phyloP scores from a whole-genome alignment of 2,888 invertebrate species.

The Priapulus caudatus region DNA sequence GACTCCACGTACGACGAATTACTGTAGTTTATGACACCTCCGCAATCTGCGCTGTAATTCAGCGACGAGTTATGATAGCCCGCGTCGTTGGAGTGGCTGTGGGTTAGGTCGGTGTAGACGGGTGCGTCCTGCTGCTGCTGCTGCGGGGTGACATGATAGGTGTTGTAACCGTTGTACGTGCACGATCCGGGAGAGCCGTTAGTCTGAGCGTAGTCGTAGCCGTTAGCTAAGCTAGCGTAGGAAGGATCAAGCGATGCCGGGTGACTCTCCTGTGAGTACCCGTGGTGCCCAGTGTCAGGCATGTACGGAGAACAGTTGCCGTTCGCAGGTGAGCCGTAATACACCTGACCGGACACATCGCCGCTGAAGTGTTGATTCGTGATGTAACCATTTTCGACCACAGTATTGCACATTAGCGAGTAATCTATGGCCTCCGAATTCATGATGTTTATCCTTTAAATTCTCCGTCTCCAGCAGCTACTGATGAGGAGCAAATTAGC shows the following conservation, averaged over 20 bases:
- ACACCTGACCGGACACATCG: background rate
- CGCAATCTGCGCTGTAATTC: background rate
- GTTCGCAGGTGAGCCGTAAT: background rate
- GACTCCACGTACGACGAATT: background rate
- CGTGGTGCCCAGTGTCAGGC: background rate
- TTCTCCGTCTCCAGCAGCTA: background rate
- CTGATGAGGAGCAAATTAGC: conserved; percentile 17
- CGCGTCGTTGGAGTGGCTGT: background rate
- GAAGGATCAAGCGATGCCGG: background rate
- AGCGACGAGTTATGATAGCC: no score
- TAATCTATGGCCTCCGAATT: conserved; percentile 1
- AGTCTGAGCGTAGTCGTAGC: background rate
- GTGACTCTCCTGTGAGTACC: no score
- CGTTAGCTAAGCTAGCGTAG: background rate
- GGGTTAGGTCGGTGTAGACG: background rate
- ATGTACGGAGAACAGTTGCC: background rate
- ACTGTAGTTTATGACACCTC: background rate
- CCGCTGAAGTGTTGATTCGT: background rate
- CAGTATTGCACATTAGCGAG: background rate
- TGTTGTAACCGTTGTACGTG: background rate
- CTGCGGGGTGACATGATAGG: no score
- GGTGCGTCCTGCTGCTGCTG: background rate
- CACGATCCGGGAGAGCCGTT: background rate
- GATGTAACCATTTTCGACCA: background rate
- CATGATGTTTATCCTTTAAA: conserved; percentile 1